Percentiles rank a stretch among this genome's conserved stretches.
Evolutionary conservation across 2,888 invertebrate species (phyloP).

Genomic region (Paralinhomoeus sp.): DNA sequence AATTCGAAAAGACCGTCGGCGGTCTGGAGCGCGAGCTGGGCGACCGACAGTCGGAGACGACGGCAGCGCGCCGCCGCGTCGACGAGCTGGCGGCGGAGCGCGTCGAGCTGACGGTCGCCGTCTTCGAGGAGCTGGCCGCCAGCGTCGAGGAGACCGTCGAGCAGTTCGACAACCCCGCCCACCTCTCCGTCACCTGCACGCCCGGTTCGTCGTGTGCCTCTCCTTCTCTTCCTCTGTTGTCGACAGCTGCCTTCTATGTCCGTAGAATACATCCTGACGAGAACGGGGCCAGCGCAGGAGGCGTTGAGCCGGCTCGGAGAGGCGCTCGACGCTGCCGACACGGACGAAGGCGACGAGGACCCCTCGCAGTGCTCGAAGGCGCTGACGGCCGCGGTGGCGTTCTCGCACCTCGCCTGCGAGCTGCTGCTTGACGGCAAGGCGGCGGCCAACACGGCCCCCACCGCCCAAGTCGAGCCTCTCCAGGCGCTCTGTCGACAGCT

Average conservation of each 20-base stretch:
- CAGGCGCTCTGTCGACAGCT: not conserved
- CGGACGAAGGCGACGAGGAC: not conserved
- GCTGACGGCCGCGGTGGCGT: conserved; percentile 31
- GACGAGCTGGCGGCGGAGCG: not conserved
- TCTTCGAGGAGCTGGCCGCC: conserved; percentile 6
- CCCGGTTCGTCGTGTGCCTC: conserved; percentile 29
- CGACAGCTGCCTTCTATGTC: no score
- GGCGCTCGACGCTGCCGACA: conserved; percentile 9
- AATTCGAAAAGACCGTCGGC: not conserved
- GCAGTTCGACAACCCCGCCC: conserved; percentile 44
- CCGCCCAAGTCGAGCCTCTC: conserved; percentile 28
- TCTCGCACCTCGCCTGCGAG: conserved; percentile 38
- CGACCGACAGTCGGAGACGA: not conserved
- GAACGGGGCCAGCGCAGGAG: conserved; percentile 19
- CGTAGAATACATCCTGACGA: conserved; percentile 24
- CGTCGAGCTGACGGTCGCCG: no score
- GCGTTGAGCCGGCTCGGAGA: conserved; percentile 14
- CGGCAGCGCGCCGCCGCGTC: not conserved
- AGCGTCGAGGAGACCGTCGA: conserved; percentile 36
- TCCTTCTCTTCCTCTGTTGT: no score
- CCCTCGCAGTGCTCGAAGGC: conserved; percentile 13
- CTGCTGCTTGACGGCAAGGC: conserved; percentile 49
- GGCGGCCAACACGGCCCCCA: conserved; percentile 47
- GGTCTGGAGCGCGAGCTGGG: not conserved
- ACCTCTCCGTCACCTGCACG: conserved; percentile 41